Evolutionary conservation across 2,888 invertebrate genomes (phyloP), one percentile per base, ranked within the genome.

Genomic region (Acronicta leporina): DNA sequence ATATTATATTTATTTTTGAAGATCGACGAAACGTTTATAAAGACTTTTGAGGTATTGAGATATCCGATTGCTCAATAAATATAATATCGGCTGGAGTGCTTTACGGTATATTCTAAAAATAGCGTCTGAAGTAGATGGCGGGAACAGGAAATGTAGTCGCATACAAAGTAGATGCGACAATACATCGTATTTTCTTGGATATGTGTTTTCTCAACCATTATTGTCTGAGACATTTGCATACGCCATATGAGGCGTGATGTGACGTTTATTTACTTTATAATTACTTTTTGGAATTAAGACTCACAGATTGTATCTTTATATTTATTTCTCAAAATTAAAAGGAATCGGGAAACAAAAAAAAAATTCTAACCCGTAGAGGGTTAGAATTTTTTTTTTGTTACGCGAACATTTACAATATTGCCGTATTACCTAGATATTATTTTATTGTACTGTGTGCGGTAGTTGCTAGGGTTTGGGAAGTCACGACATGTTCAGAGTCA

Each of bases 161-260:
- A 63, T 75, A 75, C 59, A 62, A 75, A 76, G 62, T 61, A 63
- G 62, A 50, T 49, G 65, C 62, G 74, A 87, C 87, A 87, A 87
- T 86, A 73, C 81, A 64, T 74, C 72, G 75, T 82, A 82, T 81
- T 76, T 85, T 75, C 74, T 77, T 57, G 61, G 61, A 72, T 72
- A 71, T 77, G 68, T 73, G 68, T 75, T 80, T 84, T 86, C 85
- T 80, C 88, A 83, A 76, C 71, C 76, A 79, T 85, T 84, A 81
- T 84, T 75, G 83, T 82, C 77, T 81, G 60, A 47, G 47, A 70
- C 79, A 87, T 89, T 87, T 86, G 85, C 87, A 88, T 90, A 84
- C 53, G 60, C 48, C 64, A 64, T 66, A 69, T 71, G 75, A 64
- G 62, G 57, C 65, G 45, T 67, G 48, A 52, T 57, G 41, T 14